Evolutionary conservation across 2,113 vertebrate genomes (phyloP).

Genomic region (Ancistrus triradiatus): DNA sequence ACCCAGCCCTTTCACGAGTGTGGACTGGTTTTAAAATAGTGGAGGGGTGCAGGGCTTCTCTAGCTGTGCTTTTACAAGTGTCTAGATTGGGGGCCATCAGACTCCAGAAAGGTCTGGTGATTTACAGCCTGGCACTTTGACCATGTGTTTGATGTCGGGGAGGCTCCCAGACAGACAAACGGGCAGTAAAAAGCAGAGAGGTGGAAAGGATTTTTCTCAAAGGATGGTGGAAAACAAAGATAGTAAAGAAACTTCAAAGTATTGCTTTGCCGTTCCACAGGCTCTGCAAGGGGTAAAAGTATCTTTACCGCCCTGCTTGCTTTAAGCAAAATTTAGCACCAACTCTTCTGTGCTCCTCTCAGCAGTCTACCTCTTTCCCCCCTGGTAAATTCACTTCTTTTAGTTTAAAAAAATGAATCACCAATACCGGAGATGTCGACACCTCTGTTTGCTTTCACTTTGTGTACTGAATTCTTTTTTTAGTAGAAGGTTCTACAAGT

Average conservation of each 20-base stretch:
- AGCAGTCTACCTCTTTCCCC: slow-evolving; percentile 13
- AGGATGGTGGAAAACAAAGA: slow-evolving; percentile 23
- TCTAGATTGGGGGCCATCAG: slow-evolving; percentile 34
- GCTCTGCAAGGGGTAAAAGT: slow-evolving; percentile 34
- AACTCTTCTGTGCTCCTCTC: slow-evolving; percentile 7
- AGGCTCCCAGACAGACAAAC: slow-evolving; percentile 56
- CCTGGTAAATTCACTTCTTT: neutral
- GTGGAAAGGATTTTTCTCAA: slow-evolving; percentile 15
- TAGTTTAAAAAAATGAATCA: neutral
- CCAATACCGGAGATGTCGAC: neutral
- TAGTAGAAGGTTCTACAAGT: too few relatives aligned
- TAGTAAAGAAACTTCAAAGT: slow-evolving; percentile 47
- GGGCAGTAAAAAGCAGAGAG: slow-evolving; percentile 47
- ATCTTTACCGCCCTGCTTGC: slow-evolving; percentile 49
- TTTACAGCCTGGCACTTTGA: slow-evolving; percentile 54
- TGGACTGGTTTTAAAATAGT: slow-evolving; percentile 32
- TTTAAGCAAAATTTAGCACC: slow-evolving; percentile 19
- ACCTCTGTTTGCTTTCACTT: slow-evolving; percentile 13
- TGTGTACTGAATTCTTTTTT: neutral
- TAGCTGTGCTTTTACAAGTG: slow-evolving; percentile 34
- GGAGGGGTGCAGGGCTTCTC: slow-evolving; percentile 23
- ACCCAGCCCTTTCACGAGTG: slow-evolving; percentile 14
- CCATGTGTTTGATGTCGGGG: slow-evolving; percentile 65
- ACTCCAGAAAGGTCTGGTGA: slow-evolving; percentile 45
- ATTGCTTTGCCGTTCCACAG: slow-evolving; percentile 23